Percentiles rank a stretch among this genome's conserved stretches.
phyloP scores from a whole-genome alignment of 1,140 invertebrate species.

The Drosophila pachea region DNA sequence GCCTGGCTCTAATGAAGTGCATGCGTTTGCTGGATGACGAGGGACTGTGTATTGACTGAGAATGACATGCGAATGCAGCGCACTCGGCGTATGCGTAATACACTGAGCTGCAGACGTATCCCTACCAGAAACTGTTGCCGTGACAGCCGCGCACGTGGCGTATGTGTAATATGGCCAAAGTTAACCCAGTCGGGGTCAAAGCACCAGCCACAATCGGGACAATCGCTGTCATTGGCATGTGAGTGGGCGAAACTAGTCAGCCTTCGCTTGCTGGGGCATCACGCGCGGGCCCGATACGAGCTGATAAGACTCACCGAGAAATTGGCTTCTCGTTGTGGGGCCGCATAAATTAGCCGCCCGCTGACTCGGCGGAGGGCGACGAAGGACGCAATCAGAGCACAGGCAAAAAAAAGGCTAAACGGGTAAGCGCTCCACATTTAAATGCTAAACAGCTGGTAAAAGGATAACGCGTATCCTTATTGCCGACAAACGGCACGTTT shows the following conservation, averaged over 20 bases:
- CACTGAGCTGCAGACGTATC: too few relatives aligned
- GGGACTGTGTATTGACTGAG: not conserved
- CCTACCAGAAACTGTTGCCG: not conserved
- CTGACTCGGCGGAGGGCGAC: too few relatives aligned
- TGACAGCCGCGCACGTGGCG: slow-evolving; percentile 4
- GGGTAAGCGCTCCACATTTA: slow-evolving; percentile 65
- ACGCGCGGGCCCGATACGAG: slow-evolving; percentile 43
- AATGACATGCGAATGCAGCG: not conserved
- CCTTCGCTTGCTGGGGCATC: too few relatives aligned
- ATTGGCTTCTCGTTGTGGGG: slow-evolving; percentile 56
- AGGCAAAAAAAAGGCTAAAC: slow-evolving; percentile 41
- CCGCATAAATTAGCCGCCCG: slow-evolving; percentile 37
- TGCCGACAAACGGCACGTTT: slow-evolving; percentile 50
- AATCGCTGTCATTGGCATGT: slow-evolving; percentile 43
- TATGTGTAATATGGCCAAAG: slow-evolving; percentile 17
- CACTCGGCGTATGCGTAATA: not conserved
- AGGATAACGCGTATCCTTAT: slow-evolving; percentile 74
- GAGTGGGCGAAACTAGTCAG: slow-evolving; percentile 23
- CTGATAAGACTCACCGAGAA: slow-evolving; percentile 44
- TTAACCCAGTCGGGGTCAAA: not conserved
- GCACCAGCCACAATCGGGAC: slow-evolving; percentile 3
- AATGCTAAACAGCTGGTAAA: slow-evolving; percentile 77
- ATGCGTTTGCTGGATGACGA: slow-evolving; percentile 54
- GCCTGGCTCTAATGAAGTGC: slow-evolving; percentile 51
- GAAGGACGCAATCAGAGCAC: slow-evolving; percentile 14